phyloP scores from a whole-genome alignment of 2,113 vertebrate species.

The Salvelinus namaycush region DNA sequence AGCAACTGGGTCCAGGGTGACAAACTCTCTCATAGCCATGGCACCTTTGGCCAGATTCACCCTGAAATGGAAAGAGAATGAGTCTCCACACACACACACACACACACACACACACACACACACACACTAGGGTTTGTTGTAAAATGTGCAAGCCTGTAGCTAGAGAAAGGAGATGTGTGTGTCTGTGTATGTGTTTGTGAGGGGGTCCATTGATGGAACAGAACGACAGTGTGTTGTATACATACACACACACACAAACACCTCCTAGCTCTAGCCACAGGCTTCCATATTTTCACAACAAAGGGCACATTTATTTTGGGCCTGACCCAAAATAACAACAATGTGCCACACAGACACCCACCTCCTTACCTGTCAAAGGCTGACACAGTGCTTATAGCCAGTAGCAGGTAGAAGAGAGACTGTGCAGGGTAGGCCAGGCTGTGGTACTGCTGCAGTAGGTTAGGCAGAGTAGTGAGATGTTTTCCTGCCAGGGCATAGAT shows the following conservation, averaged over 20 bases:
- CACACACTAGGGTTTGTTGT: neutral
- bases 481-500: constrained; percentile 87
- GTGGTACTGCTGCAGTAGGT: constrained; percentile 91
- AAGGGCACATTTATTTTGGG: neutral
- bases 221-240: neutral
- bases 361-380: constrained; percentile 89
- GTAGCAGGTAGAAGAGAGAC: constrained; percentile 90
- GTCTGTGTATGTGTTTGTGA: too few species aligned
- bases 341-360: neutral
- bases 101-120: neutral
- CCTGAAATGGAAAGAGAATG: constrained; percentile 63
- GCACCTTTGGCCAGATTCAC: constrained; percentile 86
- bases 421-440: constrained; percentile 88
- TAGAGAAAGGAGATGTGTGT: too few species aligned
- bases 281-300: too few species aligned
- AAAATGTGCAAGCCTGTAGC: too few species aligned
- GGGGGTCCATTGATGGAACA: too few species aligned
- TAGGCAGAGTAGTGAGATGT: constrained; percentile 78
- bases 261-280: neutral
- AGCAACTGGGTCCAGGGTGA: constrained; percentile 86
- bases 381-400: constrained; percentile 89
- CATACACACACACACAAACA: neutral
- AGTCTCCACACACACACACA: neutral
- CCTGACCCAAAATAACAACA: too few species aligned
- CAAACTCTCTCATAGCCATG: constrained; percentile 78